Evolutionary conservation across 1,140 invertebrate species (phyloP), one percentile per base, ranked within the genome.

Genomic region (Hesperophylax magnus): DNA sequence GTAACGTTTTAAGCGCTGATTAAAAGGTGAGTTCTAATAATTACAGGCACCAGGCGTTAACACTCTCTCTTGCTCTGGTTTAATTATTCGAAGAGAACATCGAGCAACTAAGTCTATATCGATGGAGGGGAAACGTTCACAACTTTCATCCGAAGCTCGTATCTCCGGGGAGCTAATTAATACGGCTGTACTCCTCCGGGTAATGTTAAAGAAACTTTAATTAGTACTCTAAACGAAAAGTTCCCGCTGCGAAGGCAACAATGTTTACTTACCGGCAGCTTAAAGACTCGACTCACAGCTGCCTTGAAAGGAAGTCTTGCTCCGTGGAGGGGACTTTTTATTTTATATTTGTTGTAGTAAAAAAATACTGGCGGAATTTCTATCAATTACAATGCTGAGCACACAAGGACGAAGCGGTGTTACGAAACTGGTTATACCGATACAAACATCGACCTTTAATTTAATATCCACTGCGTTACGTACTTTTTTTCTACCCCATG

Each of bases 321-420:
- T 74, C 27, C 18, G 15, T 5, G 20, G 7, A 24, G 71, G 69
- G 47, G 18, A 56, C 54, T 56, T 53, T 74, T 74, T 53, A 31
- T 53, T 56, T n/a, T 24, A 31, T 53, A 56, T 27, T 53, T 54
- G 47, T 17, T n/a, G 2, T 18, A 74, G 15, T n/a, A 74, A 74
- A 74, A 74, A 74, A 72, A 20, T 15, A 56, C 47, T 20, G 20
- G 71, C 20, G 47, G 69, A 72, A 72, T 72, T 52, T 72, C 69
- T 24, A 72, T 54, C 69, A 72, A 54, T 72, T 72, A 72, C 17
- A 71, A 65, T 39, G 34, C 67, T 71, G 22, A 52, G 14, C 67
- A 31, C 9, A 47, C 69, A 72, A 72, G 69, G 69, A 72, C 69
- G 47, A 15, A 9, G 18, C 63, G 63, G 6, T 17, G 24, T n/a